phyloP scores from a whole-genome alignment of 2,113 vertebrate genomes.

The Carassius auratus region DNA sequence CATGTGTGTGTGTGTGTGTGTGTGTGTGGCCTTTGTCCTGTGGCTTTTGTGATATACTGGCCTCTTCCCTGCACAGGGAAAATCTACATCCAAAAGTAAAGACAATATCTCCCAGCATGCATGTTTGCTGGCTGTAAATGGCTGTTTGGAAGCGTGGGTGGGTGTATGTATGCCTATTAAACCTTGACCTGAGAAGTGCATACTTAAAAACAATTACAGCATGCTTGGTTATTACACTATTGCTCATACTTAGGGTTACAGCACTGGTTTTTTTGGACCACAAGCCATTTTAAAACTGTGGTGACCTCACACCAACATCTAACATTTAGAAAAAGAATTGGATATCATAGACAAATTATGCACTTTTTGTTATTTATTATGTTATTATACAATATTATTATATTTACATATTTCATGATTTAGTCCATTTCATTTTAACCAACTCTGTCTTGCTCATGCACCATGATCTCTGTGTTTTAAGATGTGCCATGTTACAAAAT shows the following conservation, averaged over 20 bases:
- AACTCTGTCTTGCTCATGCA: not conserved
- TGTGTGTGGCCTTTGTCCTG: conserved; percentile 55
- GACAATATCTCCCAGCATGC: conserved; percentile 25
- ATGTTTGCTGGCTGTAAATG: conserved; percentile 11
- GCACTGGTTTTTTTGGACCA: not conserved
- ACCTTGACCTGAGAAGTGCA: not conserved
- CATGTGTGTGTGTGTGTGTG: conserved; percentile 46
- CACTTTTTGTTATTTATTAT: not conserved
- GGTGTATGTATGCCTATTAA: not conserved
- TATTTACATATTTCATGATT: not conserved
- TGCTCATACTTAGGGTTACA: not conserved
- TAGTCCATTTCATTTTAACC: not conserved
- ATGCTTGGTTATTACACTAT: not conserved
- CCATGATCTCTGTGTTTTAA: not conserved
- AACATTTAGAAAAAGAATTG: not conserved
- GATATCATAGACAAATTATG: not conserved
- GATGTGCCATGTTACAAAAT: not conserved
- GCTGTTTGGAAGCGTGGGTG: not conserved
- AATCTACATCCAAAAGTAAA: conserved; percentile 25
- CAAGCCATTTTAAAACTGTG: not conserved
- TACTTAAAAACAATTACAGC: conserved; percentile 1
- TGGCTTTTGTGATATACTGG: conserved; percentile 51
- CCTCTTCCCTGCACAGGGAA: conserved; percentile 18
- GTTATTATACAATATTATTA: not conserved
- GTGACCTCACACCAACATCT: not conserved